Base-by-base conservation (phyloP, 1,140 invertebrate species). In the Drosophila lacertosa region DNA sequence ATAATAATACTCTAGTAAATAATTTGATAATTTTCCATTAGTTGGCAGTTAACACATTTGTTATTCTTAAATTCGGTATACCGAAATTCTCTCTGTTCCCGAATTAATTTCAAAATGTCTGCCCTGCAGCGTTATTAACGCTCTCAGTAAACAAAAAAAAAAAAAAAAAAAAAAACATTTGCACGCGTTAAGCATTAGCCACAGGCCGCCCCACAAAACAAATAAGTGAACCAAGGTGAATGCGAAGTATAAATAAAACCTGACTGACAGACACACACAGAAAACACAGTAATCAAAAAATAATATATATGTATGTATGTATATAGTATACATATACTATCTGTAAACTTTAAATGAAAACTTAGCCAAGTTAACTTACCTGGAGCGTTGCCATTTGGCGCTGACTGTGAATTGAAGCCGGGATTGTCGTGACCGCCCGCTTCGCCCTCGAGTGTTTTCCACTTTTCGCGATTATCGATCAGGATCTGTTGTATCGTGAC, bases 401-500 rank as follows among this genome's bases (percentile, higher is more conserved):
- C 47, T 16, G 65, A 20, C 9, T 51, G 54, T 5, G 62, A 44
- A 47, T 77, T 78, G 15, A 81, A 90, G 7, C 40, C 66, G 5
- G 81, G 84, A 82, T 90, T 91, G 62, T 91, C 90, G 22, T 79
- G 74, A 4, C 77, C 79, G 18, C 3, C 24, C 13, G 24, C 0
- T 4, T 77, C 78, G 6, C 47, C 64, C 10, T 88, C 74, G 4
- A 39, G 40, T 9, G 78, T 5, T 74, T 90, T 91, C 88, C 84
- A 89, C 42, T 91, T 91, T 7, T 91, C 79, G 3, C 89, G 82
- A 48, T 71, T 84, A 37, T 91, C 90, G 29, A 91, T 90, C 10
- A 94, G 91, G 74, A 94, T 92, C 76, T 94, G 94, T 77, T 94
- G 94, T 68, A 95, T 94, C 29, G 94, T 94, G 4, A 95, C 94